Evolutionary conservation across 2,113 vertebrate genomes (phyloP), one percentile per base, ranked within the genome.

Genomic region (Calonectris borealis): DNA sequence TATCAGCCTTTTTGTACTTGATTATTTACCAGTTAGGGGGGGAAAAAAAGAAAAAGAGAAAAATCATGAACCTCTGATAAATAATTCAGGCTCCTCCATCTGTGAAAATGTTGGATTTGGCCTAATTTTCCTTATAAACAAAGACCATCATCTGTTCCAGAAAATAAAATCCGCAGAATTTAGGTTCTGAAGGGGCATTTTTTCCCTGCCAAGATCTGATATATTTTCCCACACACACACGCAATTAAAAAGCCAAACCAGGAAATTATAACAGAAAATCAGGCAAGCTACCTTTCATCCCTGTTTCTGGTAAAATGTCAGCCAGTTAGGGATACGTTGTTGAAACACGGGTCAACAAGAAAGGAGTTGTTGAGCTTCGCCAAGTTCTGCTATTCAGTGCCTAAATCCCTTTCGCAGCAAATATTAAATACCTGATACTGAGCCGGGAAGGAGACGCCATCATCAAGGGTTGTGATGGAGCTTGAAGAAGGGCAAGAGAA

Each of bases 61-160:
- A 96, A 97, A 97, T 95, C 96, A 96, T 94, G 96, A 98, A 97
- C 93, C 64, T 97, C 97, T 98, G 93, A 98, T 98, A 98, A 98
- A 98, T 98, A 98, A 98, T 98, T 98, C 98, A 98, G 96, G 57
- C 96, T 96, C 85, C 95, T 98, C 97, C 98, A 98, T 98, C 98
- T 98, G 98, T 98, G 97, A 97, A 97, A 98, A 98, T 97, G 97
- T 98, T 98, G 94, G 87, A 97, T 98, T 98, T 98, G 98, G 98
- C 98, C 97, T 98, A 98, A 98, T 98, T 98, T 98, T 97, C 87
- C 93, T 96, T 97, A 97, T 98, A 98, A 98, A 98, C 98, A 98
- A 97, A 98, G 97, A 97, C 96, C 87, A 96, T 98, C 96, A 97
- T 96, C 97, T 98, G 97, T 92, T 98, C 91, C 93, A 96, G 93